phyloP scores from a whole-genome alignment of 2,888 invertebrate species.

The Acleris literana region DNA sequence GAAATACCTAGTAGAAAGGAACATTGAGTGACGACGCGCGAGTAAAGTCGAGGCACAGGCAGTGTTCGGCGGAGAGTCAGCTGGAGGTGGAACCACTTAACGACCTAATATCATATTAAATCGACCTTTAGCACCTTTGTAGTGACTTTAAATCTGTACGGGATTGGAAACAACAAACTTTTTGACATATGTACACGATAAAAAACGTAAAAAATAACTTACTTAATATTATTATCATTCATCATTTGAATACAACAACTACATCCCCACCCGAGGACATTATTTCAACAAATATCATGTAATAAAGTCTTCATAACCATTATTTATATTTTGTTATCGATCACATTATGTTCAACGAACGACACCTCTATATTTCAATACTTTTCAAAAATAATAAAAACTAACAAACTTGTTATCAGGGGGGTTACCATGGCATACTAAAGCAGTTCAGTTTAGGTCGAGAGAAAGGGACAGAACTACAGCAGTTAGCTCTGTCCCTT shows the following conservation, averaged over 20 bases:
- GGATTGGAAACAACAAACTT: slow-evolving; percentile 77
- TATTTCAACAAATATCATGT: slow-evolving; percentile 81
- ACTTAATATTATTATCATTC: slow-evolving; percentile 82
- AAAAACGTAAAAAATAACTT: slow-evolving; percentile 84
- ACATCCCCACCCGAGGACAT: slow-evolving; percentile 77
- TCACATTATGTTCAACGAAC: slow-evolving; percentile 84
- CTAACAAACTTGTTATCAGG: slow-evolving; percentile 64
- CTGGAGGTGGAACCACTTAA: slow-evolving; percentile 48
- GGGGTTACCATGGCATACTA: too few species aligned
- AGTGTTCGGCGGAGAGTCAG: slow-evolving; percentile 13
- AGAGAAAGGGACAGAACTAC: too few species aligned
- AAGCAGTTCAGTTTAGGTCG: too few species aligned
- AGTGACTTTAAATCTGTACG: slow-evolving; percentile 72
- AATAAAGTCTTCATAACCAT: slow-evolving; percentile 82
- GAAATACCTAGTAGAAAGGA: slow-evolving; percentile 6
- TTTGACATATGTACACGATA: slow-evolving; percentile 81
- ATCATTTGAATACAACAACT: slow-evolving; percentile 83
- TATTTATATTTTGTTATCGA: slow-evolving; percentile 70
- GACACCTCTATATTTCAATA: slow-evolving; percentile 75
- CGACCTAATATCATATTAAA: slow-evolving; percentile 72
- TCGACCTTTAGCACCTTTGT: slow-evolving; percentile 82
- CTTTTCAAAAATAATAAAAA: slow-evolving; percentile 68
- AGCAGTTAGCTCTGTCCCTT: too few species aligned
- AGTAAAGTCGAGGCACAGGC: slow-evolving; percentile 13
- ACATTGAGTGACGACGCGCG: slow-evolving; percentile 13